phyloP scores from a whole-genome alignment of 1,140 invertebrate species.

The Plutomurus gul region DNA sequence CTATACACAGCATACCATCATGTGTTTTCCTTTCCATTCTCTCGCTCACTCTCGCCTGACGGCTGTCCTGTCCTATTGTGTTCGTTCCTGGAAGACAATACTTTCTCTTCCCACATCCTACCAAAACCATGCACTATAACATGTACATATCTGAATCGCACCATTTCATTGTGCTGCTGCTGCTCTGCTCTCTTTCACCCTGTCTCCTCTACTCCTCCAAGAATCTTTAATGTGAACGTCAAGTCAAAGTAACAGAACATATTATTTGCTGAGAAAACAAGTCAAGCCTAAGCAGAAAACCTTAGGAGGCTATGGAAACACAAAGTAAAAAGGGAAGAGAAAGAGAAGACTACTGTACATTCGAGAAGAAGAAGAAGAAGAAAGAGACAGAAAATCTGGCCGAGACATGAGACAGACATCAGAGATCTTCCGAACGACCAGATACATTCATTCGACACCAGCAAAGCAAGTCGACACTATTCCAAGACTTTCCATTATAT shows the following conservation, averaged over 20 bases:
- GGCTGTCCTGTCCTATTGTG: too few species aligned
- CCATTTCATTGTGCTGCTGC: neutral
- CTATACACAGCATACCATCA: too few species aligned
- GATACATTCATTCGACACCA: neutral
- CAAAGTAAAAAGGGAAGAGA: neutral
- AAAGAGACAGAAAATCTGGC: neutral
- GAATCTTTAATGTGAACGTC: slow-evolving; percentile 10
- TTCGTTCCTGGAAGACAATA: too few species aligned
- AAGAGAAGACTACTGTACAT: neutral
- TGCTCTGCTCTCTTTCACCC: slow-evolving; percentile 9
- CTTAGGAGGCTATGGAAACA: neutral
- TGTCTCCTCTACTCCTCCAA: too few species aligned
- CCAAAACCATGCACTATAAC: neutral
- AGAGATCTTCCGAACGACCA: neutral
- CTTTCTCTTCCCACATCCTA: too few species aligned
- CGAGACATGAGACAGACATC: slow-evolving; percentile 9
- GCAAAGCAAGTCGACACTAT: neutral
- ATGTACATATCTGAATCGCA: neutral
- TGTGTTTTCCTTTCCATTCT: too few species aligned
- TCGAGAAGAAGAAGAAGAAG: neutral
- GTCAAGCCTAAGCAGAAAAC: neutral
- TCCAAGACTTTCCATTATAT: neutral
- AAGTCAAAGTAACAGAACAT: neutral
- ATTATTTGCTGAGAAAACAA: neutral
- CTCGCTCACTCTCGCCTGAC: too few species aligned